Evolutionary conservation across 1,140 invertebrate species (phyloP), one percentile per base, ranked within the genome.

Genomic region (Aphelenchoides besseyi): DNA sequence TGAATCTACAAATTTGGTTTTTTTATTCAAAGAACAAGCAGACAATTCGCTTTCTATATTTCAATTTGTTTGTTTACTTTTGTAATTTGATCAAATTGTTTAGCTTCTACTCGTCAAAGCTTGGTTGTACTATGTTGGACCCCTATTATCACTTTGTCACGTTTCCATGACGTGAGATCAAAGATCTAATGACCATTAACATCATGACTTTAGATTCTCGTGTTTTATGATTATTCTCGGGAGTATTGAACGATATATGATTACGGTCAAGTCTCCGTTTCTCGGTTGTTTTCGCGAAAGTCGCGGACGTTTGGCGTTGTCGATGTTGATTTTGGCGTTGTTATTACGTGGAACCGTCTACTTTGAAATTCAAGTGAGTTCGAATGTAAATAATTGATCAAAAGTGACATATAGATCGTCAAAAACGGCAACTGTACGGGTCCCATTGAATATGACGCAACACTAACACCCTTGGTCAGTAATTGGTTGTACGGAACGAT

Each of bases 91-190:
- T n/a, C 2, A 61, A 61, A 1, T 61, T 61, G 16, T 2, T 61
- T 61, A 16, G 29, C 16, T 12, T 72, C 3, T 80, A 78, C 28
- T 79, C 29, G 64, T 71, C 18, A 37, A 53, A 29, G 41, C 74
- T 16, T 79, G 75, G 70, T 80, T 74, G 67, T 52, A 48, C 33
- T 80, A 80, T 62, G 78, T 79, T 29, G 75, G 78, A 1, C 78
- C 77, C 9, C 35, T 79, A 9, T 57, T 79, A 26, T 62, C 78
- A 3, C 32, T 80, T 2, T 79, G 77, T 62, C 71, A 79, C 53
- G 77, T 78, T 54, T 74, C 76, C n/a, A 78, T 78, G 76, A 79
- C 76, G n/a, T n/a, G n/a, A n/a, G n/a, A n/a, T n/a, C n/a, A n/a
- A n/a, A n/a, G n/a, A n/a, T n/a, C n/a, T n/a, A n/a, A n/a, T n/a